Evolutionary conservation across 1,140 invertebrate species (phyloP).

Genomic region (Bilobella aurantiaca): DNA sequence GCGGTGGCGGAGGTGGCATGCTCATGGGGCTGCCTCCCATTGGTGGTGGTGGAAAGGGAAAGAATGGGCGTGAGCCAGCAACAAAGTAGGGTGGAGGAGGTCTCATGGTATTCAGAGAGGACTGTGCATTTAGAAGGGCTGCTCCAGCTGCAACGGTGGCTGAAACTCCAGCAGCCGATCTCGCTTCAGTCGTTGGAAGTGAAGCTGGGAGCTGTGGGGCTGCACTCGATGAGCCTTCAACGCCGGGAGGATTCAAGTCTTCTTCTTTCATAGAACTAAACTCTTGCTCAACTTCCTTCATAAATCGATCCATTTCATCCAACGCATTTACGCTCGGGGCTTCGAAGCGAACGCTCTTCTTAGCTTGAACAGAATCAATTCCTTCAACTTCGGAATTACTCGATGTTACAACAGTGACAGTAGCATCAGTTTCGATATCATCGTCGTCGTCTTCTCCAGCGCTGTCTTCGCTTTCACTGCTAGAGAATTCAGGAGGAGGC

Average conservation of each 20-base stretch:
- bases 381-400: too few species aligned
- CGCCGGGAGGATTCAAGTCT: constrained; percentile 31
- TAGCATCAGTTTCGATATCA: constrained; percentile 34
- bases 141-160: constrained; percentile 17
- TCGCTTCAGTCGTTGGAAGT: constrained; percentile 37
- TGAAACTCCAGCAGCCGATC: constrained; percentile 34
- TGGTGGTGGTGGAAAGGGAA: neutral
- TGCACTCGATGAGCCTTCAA: constrained; percentile 30
- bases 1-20: constrained; percentile 5
- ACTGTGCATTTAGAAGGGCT: too few species aligned
- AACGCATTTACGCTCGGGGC: constrained; percentile 36
- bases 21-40: neutral
- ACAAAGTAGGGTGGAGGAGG: constrained; percentile 29
- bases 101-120: neutral
- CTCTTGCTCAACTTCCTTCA: constrained; percentile 55
- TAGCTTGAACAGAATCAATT: too few species aligned
- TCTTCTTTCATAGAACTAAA: constrained; percentile 34
- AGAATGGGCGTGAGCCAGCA: neutral
- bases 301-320: constrained; percentile 58
- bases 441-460: constrained; percentile 37
- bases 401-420: too few species aligned
- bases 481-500: constrained; percentile 55
- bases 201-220: constrained; percentile 34
- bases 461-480: constrained; percentile 41
- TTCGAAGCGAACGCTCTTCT: constrained; percentile 8